Evolutionary conservation across 2,113 vertebrate genomes (phyloP).

Genomic region (Chaenocephalus aceratus): DNA sequence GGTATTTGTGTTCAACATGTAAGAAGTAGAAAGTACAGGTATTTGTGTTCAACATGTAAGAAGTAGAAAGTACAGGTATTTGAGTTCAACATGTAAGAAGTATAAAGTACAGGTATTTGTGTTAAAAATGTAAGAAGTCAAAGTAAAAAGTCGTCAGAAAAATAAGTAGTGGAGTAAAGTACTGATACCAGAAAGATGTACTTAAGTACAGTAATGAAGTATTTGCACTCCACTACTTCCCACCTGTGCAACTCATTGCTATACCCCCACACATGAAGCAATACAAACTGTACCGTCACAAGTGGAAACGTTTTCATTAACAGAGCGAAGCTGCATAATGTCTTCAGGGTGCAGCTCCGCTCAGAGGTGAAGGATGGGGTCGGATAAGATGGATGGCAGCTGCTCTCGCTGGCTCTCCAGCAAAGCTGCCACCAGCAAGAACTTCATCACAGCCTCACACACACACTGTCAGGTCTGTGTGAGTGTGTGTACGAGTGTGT

Average conservation of each 20-base stretch:
- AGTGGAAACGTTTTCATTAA: background rate
- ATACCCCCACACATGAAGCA: background rate
- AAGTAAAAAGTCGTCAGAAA: no score
- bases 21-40: no score
- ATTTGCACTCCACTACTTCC: no score
- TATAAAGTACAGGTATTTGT: no score
- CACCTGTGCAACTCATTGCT: background rate
- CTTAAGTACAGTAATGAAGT: no score
- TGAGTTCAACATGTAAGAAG: no score
- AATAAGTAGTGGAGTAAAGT: no score
- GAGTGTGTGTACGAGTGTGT: background rate
- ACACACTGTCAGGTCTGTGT: background rate
- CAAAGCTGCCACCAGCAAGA: constrained; percentile 22
- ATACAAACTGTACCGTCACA: background rate
- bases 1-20: no score
- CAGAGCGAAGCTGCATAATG: constrained; percentile 10
- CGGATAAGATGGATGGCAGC: constrained; percentile 57
- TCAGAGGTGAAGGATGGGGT: constrained; percentile 42
- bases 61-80: no score
- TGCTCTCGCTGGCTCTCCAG: constrained; percentile 34
- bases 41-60: no score
- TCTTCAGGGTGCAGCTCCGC: constrained; percentile 37
- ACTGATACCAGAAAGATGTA: no score
- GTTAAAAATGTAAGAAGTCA: no score
- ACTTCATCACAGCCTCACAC: background rate